phyloP scores from a whole-genome alignment of 2,113 vertebrate genomes.

The Indicator maculatus region DNA sequence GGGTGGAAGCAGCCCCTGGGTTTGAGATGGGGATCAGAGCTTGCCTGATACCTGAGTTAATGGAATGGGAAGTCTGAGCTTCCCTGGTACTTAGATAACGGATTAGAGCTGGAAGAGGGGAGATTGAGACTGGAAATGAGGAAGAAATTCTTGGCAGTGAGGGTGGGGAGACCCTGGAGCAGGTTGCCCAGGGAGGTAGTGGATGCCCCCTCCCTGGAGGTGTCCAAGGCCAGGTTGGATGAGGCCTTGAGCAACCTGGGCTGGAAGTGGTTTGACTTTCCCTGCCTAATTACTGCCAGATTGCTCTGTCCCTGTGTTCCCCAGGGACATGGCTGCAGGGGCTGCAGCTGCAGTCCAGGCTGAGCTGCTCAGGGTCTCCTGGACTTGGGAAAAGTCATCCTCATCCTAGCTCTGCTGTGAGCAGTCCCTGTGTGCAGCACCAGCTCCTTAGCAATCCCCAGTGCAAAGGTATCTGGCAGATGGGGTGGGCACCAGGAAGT shows the following conservation, averaged over 20 bases:
- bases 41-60: rapidly evolving
- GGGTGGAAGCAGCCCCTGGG: neutral
- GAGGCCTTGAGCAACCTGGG: constrained; percentile 34
- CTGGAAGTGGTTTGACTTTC: constrained; percentile 46
- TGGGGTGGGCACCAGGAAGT: rapidly evolving
- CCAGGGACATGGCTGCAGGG: neutral
- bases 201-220: no score
- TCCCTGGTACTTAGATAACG: no score
- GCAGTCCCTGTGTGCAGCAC: neutral
- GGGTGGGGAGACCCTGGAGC: no score
- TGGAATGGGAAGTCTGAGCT: neutral
- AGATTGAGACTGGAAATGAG: no score
- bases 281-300: constrained; percentile 56
- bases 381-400: neutral
- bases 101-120: no score
- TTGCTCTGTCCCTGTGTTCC: neutral
- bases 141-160: no score
- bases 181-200: no score
- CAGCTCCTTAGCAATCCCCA: neutral
- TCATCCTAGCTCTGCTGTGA: rapidly evolving
- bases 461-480: rapidly evolving
- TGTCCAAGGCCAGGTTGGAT: neutral
- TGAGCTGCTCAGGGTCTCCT: neutral
- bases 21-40: neutral
- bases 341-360: no score